Percentiles rank a stretch among this genome's conserved stretches.
Evolutionary conservation across 2,797 vertebrate genomes (phyloP).

Genomic region (Hemitrygon akajei): DNA sequence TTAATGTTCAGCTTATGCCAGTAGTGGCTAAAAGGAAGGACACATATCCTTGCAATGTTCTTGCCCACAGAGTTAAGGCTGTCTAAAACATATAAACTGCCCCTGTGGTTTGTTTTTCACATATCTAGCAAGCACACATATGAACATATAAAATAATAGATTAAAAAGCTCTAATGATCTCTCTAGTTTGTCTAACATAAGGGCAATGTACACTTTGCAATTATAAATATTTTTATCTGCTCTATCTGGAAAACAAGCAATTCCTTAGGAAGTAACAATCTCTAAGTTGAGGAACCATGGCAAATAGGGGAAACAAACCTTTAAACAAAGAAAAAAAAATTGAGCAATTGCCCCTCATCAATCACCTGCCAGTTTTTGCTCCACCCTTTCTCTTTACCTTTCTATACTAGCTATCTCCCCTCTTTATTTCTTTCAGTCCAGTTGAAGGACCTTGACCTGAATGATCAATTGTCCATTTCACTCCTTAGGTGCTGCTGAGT

Average conservation of each 20-base stretch:
- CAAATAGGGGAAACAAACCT: too few relatives aligned
- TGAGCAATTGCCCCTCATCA: too few relatives aligned
- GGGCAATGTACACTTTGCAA: neutral
- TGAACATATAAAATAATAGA: neutral
- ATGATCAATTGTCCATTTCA: too few relatives aligned
- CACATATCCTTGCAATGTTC: neutral
- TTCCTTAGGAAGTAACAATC: neutral
- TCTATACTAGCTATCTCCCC: too few relatives aligned
- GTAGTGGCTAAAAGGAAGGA: neutral
- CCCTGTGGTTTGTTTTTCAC: neutral
- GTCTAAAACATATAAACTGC: neutral
- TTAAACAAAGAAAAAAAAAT: too few relatives aligned
- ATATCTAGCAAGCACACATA: neutral
- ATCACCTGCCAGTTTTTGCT: too few relatives aligned
- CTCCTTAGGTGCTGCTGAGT: too few relatives aligned
- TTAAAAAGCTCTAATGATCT: neutral
- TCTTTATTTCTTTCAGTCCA: too few relatives aligned
- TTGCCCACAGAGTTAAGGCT: neutral
- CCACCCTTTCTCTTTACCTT: too few relatives aligned
- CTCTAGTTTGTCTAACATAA: neutral
- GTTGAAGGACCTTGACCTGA: too few relatives aligned
- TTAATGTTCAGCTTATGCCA: neutral
- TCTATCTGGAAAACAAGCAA: neutral
- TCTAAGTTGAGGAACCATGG: too few relatives aligned
- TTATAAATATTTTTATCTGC: neutral